Evolutionary conservation across 2,888 invertebrate genomes (phyloP), one percentile per base, ranked within the genome.

Genomic region (Microdon myrmicae): DNA sequence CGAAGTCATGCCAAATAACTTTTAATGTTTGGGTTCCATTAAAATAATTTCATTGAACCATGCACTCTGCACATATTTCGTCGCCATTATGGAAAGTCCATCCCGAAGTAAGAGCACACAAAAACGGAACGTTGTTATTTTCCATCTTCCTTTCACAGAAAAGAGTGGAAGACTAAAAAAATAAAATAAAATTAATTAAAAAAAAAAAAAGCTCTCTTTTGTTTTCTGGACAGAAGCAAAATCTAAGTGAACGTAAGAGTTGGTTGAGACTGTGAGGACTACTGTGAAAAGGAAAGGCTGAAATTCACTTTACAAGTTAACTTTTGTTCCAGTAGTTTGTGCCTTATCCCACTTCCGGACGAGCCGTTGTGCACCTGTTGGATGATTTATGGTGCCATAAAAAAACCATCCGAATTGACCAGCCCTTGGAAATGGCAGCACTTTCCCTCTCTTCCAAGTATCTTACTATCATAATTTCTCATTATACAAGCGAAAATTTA

Each of bases 321-420:
- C 43, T 54, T 43, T 20, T 1, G 10, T 25, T 14, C 17, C 19
- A n/a, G 10, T 31, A 23, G 23, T 26, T 51, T 45, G 49, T 41
- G 56, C 51, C 64, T 58, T 51, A 51, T 51, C 31, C 45, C 43
- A 45, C 41, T 47, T 47, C 58, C 43, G 45, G 6, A 58, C 47
- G 41, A 58, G 28, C 51, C 64, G 38, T 53, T 51, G 43, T 53
- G 28, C 64, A 64, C 64, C 64, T 64, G 64, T 64, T 58, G 58
- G 45, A 43, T 58, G 58, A 64, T 64, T 64, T 64, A 64, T 53
- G 39, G 25, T 28, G 64, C 23, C 51, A 56, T 10, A 32, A n/a
- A n/a, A n/a, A 16, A 17, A 22, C 37, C 25, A 13, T 44, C 12
- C 14, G 14, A 29, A 19, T n/a, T 6, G 31, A 13, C 6, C 3